Conservation (phyloP, 2,797 vertebrate genomes). For the Lepus townsendii region DNA sequence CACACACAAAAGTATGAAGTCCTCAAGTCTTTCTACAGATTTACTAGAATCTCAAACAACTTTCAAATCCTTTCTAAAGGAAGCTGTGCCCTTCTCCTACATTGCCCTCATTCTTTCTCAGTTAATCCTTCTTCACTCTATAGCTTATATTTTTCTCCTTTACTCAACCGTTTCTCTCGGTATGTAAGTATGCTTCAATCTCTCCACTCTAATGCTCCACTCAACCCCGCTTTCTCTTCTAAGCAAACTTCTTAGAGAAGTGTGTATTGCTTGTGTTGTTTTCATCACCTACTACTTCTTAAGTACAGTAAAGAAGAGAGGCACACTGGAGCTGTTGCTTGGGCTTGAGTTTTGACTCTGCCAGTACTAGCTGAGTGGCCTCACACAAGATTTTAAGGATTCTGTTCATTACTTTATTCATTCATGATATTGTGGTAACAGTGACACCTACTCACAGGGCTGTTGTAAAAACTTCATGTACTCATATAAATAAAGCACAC, state of each 20-base stretch:
- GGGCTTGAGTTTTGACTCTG: neutral
- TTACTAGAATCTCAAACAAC: slow-evolving; percentile 42
- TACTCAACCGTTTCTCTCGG: neutral
- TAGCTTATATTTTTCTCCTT: neutral
- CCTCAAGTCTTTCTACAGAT: neutral
- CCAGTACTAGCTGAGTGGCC: neutral
- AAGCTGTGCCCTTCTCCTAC: neutral
- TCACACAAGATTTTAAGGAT: slow-evolving; percentile 1
- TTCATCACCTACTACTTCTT: neutral
- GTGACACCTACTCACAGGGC: neutral
- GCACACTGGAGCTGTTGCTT: neutral
- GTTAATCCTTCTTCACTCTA: neutral
- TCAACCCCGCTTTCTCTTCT: neutral
- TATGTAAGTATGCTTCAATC: neutral
- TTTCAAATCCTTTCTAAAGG: slow-evolving; percentile 4
- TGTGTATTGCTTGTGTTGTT: neutral
- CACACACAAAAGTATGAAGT: slow-evolving; percentile 25
- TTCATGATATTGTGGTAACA: neutral
- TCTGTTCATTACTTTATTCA: neutral
- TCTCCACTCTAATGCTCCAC: neutral
- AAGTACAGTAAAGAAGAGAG: neutral
- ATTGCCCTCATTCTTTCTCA: neutral
- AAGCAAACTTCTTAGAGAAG: neutral
- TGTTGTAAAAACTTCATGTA: neutral
- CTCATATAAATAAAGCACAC: neutral